These are phyloP conservation scores for Dryadula phaetusa DNA, from an alignment of 2,888 invertebrate genomes.

Conservation along the genomic window DNA sequence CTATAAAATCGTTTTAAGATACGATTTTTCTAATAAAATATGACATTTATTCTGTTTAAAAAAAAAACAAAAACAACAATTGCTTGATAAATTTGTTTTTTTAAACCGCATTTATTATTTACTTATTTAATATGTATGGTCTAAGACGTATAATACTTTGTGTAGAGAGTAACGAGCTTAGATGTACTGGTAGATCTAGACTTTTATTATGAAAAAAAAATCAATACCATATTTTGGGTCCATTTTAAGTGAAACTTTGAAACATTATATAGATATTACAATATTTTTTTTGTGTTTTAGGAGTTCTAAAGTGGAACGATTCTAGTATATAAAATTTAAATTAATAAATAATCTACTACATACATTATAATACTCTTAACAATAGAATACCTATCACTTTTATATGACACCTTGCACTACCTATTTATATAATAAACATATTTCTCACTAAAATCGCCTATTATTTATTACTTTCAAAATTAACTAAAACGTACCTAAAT, in stretches of 20 bases:
- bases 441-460: neutral
- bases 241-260: neutral
- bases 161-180: conserved; percentile 22
- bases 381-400: too few species aligned
- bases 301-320: too few species aligned
- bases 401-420: neutral
- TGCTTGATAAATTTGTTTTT: too few species aligned
- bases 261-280: too few species aligned
- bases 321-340: neutral
- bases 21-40: too few species aligned
- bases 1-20: too few species aligned
- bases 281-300: too few species aligned
- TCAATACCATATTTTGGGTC: conserved; percentile 13
- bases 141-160: neutral
- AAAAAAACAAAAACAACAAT: neutral
- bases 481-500: too few species aligned
- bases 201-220: neutral
- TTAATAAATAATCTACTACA: neutral
- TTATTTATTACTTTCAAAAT: neutral
- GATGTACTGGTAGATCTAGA: neutral
- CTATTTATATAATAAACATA: conserved; percentile 16
- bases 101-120: too few species aligned
- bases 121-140: neutral
- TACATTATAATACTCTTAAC: neutral
- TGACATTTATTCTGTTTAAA: too few species aligned